Evolutionary conservation across 1,140 invertebrate genomes (phyloP), one percentile per base, ranked within the genome.

Genomic region (Drosophila bifasciata): DNA sequence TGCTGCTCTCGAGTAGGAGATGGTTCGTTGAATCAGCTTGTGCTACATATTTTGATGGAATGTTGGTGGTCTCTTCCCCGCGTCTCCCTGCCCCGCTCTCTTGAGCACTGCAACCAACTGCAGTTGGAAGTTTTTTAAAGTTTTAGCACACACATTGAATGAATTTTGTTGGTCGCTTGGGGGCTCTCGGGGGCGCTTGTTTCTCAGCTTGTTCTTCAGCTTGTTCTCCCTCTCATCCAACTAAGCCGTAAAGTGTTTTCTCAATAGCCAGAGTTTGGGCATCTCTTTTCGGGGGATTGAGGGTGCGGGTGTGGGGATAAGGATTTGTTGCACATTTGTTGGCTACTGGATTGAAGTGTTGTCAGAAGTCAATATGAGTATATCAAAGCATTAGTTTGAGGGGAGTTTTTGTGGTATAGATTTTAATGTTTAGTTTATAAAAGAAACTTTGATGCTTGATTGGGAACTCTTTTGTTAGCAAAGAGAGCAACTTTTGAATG

Each of bases 21-120:
- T 75, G 71, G 49, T 75, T 75, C 56, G 71, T 67, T 76, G 71
- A 50, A 55, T 75, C 63, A 41, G 28, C 51, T 76, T 76, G 73
- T 75, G 73, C 71, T 73, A 76, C 62, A 76, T 76, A 76, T 76
- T 76, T 76, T 76, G 73, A 76, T 75, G 71, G 73, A 76, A 76
- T 76, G 62, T 60, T 76, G 71, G 71, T 66, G 63, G 62, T 44
- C 55, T 45, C 32, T 41, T 41, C 49, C 9, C 36, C 21, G 1
- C 1, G 11, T 5, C 32, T 16, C 11, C 36, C 32, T 21, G 9
- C 28, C 28, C n/a, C n/a, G n/a, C n/a, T n/a, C n/a, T n/a, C n/a
- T n/a, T n/a, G n/a, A 32, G 1, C 9, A 36, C 32, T 36, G 32
- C 32, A 5, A 5, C 32, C 32, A 13, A 36, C 32, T 36, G 36